These are phyloP conservation scores for Stictonetta naevosa DNA, from an alignment of 2,113 vertebrate species.

Conservation along the genomic window DNA sequence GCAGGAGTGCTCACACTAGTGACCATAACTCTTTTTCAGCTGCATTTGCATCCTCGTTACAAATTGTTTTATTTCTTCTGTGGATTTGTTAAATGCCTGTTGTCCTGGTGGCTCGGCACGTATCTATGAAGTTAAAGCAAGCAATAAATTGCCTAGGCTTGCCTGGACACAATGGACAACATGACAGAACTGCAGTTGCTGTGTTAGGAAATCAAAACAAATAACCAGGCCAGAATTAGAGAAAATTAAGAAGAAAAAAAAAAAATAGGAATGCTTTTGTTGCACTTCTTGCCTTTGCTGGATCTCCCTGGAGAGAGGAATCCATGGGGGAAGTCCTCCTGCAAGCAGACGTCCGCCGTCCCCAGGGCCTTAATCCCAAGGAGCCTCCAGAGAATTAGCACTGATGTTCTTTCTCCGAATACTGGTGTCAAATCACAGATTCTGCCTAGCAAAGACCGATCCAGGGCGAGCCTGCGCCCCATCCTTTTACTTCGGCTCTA, in stretches of 20 bases:
- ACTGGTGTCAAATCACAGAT: background rate
- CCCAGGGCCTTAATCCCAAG: background rate
- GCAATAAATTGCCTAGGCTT: slow-evolving; percentile 35
- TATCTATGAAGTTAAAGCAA: slow-evolving; percentile 48
- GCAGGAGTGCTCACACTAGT: background rate
- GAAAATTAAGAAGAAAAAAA: background rate
- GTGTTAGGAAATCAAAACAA: background rate
- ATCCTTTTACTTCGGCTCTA: background rate
- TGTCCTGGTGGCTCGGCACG: background rate
- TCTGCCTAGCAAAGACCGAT: background rate
- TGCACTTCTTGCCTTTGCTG: background rate
- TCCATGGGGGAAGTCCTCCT: background rate
- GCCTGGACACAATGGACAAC: background rate
- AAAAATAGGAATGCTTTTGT: background rate
- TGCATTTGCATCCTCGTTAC: background rate
- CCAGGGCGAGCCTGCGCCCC: background rate
- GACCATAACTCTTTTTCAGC: background rate
- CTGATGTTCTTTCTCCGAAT: background rate
- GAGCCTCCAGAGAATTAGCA: background rate
- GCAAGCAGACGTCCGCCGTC: background rate
- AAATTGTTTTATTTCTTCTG: slow-evolving; percentile 27
- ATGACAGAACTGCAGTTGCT: background rate
- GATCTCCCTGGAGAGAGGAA: background rate
- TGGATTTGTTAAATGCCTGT: background rate
- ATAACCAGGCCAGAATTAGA: background rate